Conservation (phyloP, 2,113 vertebrate genomes). For the Phycodurus eques region DNA sequence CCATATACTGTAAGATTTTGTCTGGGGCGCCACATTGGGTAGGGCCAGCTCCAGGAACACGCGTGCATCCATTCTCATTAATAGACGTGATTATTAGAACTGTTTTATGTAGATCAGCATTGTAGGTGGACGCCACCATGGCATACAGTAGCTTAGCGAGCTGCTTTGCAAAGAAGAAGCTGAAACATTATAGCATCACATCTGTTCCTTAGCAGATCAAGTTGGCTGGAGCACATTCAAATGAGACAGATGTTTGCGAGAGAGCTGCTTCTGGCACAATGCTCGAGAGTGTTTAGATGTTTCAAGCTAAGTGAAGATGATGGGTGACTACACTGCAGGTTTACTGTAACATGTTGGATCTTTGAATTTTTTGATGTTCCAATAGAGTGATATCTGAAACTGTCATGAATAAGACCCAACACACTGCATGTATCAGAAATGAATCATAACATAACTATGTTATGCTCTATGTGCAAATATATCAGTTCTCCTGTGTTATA, state of each 20-base stretch:
- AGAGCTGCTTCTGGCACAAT: constrained; percentile 2
- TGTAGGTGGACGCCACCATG: neutral
- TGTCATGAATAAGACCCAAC: too few relatives aligned
- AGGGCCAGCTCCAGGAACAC: too few relatives aligned
- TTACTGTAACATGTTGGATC: neutral
- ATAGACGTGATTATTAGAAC: neutral
- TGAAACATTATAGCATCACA: constrained; percentile 1
- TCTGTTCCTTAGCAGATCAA: constrained; percentile 9
- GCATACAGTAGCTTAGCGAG: neutral
- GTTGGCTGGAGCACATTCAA: constrained; percentile 7
- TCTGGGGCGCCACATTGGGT: neutral
- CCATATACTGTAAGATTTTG: too few relatives aligned
- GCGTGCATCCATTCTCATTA: neutral
- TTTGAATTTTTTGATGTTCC: neutral
- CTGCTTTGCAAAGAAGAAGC: neutral
- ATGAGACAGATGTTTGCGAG: constrained; percentile 21
- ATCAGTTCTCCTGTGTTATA: too few relatives aligned
- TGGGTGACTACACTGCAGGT: neutral
- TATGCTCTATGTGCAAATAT: too few relatives aligned
- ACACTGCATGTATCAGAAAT: too few relatives aligned
- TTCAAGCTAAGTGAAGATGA: constrained; percentile 17
- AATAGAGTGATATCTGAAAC: neutral
- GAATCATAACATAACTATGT: too few relatives aligned
- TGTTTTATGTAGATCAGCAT: neutral
- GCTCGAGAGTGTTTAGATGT: constrained; percentile 15